These are phyloP conservation scores for Tribolium freemani DNA, from an alignment of 2,888 invertebrate genomes.

Conservation along the genomic window DNA sequence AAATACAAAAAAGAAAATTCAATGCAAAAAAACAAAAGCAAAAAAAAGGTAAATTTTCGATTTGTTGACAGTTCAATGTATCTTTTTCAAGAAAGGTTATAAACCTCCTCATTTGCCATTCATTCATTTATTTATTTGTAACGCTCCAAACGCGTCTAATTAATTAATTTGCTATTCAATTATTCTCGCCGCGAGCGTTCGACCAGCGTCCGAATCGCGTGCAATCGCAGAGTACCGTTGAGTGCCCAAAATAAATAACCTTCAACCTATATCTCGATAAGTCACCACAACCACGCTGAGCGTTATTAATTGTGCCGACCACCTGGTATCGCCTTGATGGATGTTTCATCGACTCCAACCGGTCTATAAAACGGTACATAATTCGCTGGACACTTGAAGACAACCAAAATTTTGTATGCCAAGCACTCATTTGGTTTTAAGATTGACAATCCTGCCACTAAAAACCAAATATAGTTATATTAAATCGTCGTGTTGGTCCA, in stretches of 20 bases:
- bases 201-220: not conserved
- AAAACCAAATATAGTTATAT: not conserved
- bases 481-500: not conserved
- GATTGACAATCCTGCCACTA: not conserved
- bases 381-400: not conserved
- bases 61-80: too few relatives aligned
- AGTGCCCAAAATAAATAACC: not conserved
- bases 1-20: too few relatives aligned
- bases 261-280: conserved; percentile 3
- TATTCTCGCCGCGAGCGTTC: conserved; percentile 16
- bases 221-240: not conserved
- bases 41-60: too few relatives aligned
- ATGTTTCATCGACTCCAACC: conserved; percentile 6
- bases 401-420: conserved; percentile 13
- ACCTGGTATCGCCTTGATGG: not conserved
- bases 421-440: not conserved
- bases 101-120: too few relatives aligned
- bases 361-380: conserved; percentile 21
- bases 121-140: conserved; percentile 5
- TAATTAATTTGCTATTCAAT: conserved; percentile 27
- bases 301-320: not conserved
- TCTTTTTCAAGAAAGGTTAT: too few relatives aligned
- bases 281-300: too few relatives aligned
- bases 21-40: too few relatives aligned
- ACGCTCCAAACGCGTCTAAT: conserved; percentile 9